Percentiles rank a stretch among this genome's conserved stretches.
Conservation (phyloP, 2,113 vertebrate species). For the Macaca mulatta region DNA sequence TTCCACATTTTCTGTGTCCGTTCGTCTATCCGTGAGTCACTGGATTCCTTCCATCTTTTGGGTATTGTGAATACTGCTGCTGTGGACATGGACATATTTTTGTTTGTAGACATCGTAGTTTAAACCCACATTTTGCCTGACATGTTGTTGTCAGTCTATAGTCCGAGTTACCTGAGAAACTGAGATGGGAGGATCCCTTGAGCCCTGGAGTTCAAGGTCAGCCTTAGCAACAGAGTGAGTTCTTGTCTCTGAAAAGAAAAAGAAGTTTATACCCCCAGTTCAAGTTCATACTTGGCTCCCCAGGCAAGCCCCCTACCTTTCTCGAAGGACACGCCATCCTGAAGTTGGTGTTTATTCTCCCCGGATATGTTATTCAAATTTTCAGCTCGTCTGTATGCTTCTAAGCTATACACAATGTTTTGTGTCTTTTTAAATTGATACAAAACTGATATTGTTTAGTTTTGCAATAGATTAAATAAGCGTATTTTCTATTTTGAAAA, state of each 20-base stretch:
- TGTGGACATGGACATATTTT: neutral
- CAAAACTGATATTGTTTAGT: neutral
- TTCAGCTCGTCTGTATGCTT: rapidly evolving
- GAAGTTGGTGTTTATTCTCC: no score
- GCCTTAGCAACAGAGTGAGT: neutral
- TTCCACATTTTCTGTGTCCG: neutral
- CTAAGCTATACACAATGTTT: neutral
- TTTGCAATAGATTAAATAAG: neutral
- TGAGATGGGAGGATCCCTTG: neutral
- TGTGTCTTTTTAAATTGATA: neutral
- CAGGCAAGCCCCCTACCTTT: rapidly evolving
- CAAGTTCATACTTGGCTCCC: neutral
- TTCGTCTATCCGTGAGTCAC: neutral
- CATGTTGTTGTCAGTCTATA: neutral
- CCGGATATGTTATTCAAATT: neutral
- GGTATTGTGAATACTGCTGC: neutral
- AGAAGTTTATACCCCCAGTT: no score
- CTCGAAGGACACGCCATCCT: neutral
- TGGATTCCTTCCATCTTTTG: rapidly evolving
- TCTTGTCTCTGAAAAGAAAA: no score
- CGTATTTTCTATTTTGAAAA: neutral
- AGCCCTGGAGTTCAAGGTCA: neutral
- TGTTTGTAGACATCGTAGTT: neutral
- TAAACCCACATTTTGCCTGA: neutral
- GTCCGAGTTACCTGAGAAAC: neutral